Evolutionary conservation across 2,888 invertebrate genomes (phyloP).

Genomic region (Acrobasis suavella): DNA sequence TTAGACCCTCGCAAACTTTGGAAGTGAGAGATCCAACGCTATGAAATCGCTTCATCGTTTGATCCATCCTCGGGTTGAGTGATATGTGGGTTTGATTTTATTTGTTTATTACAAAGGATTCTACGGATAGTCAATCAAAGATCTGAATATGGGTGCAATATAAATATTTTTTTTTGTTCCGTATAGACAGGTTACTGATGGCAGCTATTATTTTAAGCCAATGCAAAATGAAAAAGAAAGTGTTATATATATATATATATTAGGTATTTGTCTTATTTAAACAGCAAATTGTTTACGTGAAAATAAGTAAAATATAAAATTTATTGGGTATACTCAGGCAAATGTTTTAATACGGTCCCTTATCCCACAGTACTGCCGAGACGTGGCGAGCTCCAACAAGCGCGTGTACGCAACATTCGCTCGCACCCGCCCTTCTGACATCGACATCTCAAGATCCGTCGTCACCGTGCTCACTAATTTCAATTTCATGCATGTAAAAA

Average conservation of each 20-base stretch:
- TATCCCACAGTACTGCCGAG: conserved; percentile 90
- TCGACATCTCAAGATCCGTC: conserved; percentile 96
- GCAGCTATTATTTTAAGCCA: too few relatives aligned
- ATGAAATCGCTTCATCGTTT: background rate
- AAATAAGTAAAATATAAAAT: too few relatives aligned
- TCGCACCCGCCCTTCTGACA: conserved; percentile 95
- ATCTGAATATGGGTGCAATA: background rate
- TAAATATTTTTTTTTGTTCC: too few relatives aligned
- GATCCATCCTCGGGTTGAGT: background rate
- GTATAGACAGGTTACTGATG: too few relatives aligned
- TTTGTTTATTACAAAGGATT: background rate
- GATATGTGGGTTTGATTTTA: background rate
- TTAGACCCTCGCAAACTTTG: background rate
- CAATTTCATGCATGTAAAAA: conserved; percentile 94
- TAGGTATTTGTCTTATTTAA: too few relatives aligned
- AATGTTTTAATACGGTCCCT: background rate
- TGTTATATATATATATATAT: too few relatives aligned
- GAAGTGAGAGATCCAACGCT: background rate
- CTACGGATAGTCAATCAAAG: background rate
- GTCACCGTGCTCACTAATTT: conserved; percentile 92
- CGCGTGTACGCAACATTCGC: conserved; percentile 94
- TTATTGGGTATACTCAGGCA: too few relatives aligned
- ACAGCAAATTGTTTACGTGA: too few relatives aligned
- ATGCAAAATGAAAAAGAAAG: too few relatives aligned
- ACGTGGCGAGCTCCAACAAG: conserved; percentile 94